These are phyloP conservation scores for Alloplasta piceator DNA, from an alignment of 2,888 invertebrate genomes.

Conservation along the genomic window DNA sequence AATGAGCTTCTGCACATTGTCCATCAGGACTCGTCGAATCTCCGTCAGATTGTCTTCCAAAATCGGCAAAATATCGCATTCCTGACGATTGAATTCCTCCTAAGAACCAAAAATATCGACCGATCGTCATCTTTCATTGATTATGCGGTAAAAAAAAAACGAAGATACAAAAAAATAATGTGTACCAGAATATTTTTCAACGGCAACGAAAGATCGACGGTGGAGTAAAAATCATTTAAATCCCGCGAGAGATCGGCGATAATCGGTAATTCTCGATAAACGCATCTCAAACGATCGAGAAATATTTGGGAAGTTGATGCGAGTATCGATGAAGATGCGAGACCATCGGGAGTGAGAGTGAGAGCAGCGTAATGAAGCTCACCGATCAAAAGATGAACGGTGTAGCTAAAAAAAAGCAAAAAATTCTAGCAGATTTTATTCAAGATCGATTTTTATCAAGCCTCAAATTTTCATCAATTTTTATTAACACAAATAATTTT, in stretches of 20 bases:
- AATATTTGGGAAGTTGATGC: slow-evolving; percentile 68
- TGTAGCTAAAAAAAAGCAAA: slow-evolving; percentile 70
- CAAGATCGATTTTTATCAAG: neutral
- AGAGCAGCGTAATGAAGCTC: slow-evolving; percentile 75
- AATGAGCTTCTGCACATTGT: slow-evolving; percentile 73
- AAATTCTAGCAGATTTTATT: neutral
- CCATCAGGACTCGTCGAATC: slow-evolving; percentile 73
- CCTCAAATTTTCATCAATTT: neutral
- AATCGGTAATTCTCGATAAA: slow-evolving; percentile 76
- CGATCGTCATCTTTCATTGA: too few relatives aligned
- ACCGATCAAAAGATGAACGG: slow-evolving; percentile 73
- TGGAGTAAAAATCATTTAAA: slow-evolving; percentile 61
- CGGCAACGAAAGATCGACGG: slow-evolving; percentile 71
- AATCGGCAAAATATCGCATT: slow-evolving; percentile 61
- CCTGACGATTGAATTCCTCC: slow-evolving; percentile 70
- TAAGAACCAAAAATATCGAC: slow-evolving; percentile 20
- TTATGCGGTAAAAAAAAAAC: too few relatives aligned
- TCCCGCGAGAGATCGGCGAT: slow-evolving; percentile 73
- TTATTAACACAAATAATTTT: neutral
- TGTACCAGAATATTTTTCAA: slow-evolving; percentile 73
- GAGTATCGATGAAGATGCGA: slow-evolving; percentile 57
- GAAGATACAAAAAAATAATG: too few relatives aligned
- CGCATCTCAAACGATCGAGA: slow-evolving; percentile 70
- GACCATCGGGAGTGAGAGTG: slow-evolving; percentile 69
- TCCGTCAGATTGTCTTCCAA: slow-evolving; percentile 72